Conservation (phyloP, 2,888 invertebrate genomes). For the Cephus rjabovi region DNA sequence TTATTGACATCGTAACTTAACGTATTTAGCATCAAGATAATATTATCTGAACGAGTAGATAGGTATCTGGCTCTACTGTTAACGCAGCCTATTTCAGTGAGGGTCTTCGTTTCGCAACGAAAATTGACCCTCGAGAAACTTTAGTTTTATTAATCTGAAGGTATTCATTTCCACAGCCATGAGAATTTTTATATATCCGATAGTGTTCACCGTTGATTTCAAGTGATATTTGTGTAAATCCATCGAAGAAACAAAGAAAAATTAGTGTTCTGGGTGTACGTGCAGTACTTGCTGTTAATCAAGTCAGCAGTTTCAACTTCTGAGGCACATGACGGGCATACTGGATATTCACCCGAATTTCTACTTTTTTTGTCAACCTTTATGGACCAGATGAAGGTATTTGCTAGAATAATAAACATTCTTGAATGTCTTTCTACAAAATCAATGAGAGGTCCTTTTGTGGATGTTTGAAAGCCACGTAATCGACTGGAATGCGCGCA, state of each 20-base stretch:
- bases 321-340: conserved; percentile 42
- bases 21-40: conserved; percentile 10
- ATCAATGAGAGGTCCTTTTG: conserved; percentile 9
- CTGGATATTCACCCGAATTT: conserved; percentile 24
- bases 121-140: conserved; percentile 28
- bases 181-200: conserved; percentile 1
- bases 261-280: conserved; percentile 11
- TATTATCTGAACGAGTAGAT: conserved; percentile 11
- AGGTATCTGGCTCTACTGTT: conserved; percentile 16
- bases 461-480: conserved; percentile 31
- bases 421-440: conserved; percentile 3
- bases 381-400: conserved; percentile 46
- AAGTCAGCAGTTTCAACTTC: conserved; percentile 17
- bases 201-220: neutral
- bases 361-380: conserved; percentile 26
- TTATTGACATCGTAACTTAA: conserved; percentile 17
- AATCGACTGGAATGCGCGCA: conserved; percentile 28
- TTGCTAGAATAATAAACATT: conserved; percentile 1
- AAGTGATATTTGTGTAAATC: neutral
- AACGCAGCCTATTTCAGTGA: conserved; percentile 27
- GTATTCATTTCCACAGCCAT: conserved; percentile 6
- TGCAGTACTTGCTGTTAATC: conserved; percentile 10
- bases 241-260: conserved; percentile 1
- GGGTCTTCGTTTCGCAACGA: conserved; percentile 27
- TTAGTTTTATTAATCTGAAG: conserved; percentile 21